These are phyloP conservation scores for Amblyopsis hoosieri DNA, from an alignment of 2,797 vertebrate species.

Conservation along the genomic window DNA sequence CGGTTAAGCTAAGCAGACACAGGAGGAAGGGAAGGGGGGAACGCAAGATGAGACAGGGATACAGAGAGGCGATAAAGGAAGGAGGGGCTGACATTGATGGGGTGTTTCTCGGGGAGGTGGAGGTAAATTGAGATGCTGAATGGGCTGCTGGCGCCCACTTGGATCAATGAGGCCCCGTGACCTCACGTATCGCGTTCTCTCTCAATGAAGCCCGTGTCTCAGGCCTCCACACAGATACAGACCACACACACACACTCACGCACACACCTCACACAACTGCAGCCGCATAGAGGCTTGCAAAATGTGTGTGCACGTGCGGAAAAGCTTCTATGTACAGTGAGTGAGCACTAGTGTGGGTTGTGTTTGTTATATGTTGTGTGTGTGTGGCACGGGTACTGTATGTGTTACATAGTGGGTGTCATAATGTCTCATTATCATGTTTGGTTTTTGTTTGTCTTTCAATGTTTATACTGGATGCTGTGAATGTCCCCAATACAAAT, in stretches of 20 bases:
- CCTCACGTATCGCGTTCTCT: constrained; percentile 52
- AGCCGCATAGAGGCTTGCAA: too few relatives aligned
- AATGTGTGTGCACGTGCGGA: too few relatives aligned
- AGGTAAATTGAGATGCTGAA: constrained; percentile 66
- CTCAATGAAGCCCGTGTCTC: constrained; percentile 48
- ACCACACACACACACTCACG: background rate
- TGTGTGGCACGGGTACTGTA: too few relatives aligned
- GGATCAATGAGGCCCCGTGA: constrained; percentile 65
- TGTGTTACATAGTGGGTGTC: background rate
- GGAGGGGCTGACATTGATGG: constrained; percentile 37
- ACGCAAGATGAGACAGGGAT: background rate
- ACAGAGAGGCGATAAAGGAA: constrained; percentile 4
- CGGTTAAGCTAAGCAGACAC: background rate
- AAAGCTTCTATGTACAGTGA: too few relatives aligned
- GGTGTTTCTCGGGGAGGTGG: constrained; percentile 43
- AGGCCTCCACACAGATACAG: constrained; percentile 26
- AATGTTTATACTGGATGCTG: too few relatives aligned
- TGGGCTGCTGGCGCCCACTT: constrained; percentile 44
- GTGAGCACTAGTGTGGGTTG: too few relatives aligned
- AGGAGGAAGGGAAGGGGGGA: background rate
- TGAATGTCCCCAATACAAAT: background rate
- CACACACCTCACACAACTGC: too few relatives aligned
- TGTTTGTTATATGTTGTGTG: too few relatives aligned
- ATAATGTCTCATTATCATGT: too few relatives aligned
- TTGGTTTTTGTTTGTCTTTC: too few relatives aligned